phyloP scores from a whole-genome alignment of 2,113 vertebrate species.

The Maylandia zebra region DNA sequence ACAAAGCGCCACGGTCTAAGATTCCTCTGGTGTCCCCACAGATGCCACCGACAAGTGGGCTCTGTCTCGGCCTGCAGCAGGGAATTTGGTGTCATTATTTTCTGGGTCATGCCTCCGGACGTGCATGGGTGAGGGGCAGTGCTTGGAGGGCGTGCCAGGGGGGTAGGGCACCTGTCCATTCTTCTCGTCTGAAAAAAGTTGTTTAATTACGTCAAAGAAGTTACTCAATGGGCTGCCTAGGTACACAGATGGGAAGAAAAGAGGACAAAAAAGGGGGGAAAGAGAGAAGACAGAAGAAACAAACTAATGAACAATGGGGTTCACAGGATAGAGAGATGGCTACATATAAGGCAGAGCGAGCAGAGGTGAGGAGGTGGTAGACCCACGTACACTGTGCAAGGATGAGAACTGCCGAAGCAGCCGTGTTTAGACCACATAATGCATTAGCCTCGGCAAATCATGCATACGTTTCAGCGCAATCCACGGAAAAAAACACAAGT shows the following conservation, averaged over 20 bases:
- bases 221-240: constrained; percentile 96
- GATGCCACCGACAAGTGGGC: constrained; percentile 77
- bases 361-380: constrained; percentile 2
- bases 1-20: constrained; percentile 66
- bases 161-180: constrained; percentile 92
- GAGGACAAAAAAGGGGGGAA: constrained; percentile 64
- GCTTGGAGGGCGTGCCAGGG: constrained; percentile 85
- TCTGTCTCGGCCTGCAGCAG: constrained; percentile 78
- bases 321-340: constrained; percentile 63
- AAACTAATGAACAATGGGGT: constrained; percentile 83
- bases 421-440: background rate
- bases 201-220: constrained; percentile 99
- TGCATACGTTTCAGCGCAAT: background rate
- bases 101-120: constrained; percentile 81
- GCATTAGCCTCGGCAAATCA: background rate
- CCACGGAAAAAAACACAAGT: background rate
- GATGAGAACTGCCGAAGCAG: constrained; percentile 1
- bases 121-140: constrained; percentile 72
- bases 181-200: constrained; percentile 99
- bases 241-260: constrained; percentile 78
- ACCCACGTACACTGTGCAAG: background rate
- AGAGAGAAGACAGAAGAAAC: constrained; percentile 78
- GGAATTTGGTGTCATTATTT: constrained; percentile 84
- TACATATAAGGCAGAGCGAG: constrained; percentile 59
- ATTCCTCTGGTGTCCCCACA: constrained; percentile 82